Conservation (phyloP, 1,140 invertebrate genomes). For the Physella acuta region DNA sequence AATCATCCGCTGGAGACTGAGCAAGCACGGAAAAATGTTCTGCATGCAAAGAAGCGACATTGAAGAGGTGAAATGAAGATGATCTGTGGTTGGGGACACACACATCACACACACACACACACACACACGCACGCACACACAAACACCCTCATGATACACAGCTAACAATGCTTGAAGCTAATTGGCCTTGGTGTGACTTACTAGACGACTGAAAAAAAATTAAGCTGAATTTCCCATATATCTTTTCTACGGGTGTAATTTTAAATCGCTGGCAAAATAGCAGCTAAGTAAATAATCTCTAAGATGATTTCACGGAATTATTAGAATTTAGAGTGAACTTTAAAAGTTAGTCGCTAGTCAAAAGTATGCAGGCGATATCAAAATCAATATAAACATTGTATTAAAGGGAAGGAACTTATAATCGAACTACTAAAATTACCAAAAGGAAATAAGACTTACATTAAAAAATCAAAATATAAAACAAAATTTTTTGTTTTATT, state of each 20-base stretch:
- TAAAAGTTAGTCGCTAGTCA: too few relatives aligned
- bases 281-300: neutral
- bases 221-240: neutral
- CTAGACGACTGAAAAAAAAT: neutral
- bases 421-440: too few relatives aligned
- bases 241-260: neutral
- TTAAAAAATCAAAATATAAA: too few relatives aligned
- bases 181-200: neutral
- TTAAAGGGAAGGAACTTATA: too few relatives aligned
- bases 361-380: too few relatives aligned
- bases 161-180: neutral
- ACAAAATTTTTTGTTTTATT: too few relatives aligned
- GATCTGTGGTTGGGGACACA: neutral
- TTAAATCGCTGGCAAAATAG: neutral
- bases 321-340: too few relatives aligned
- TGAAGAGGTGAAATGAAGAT: neutral
- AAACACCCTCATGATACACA: neutral
- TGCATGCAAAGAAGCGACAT: neutral
- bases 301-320: neutral
- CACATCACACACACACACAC: neutral
- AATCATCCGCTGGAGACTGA: neutral
- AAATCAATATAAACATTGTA: too few relatives aligned
- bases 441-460: too few relatives aligned
- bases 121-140: neutral
- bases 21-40: neutral